Base-by-base conservation (phyloP, 2,113 vertebrate genomes). In the Odontesthes bonariensis region DNA sequence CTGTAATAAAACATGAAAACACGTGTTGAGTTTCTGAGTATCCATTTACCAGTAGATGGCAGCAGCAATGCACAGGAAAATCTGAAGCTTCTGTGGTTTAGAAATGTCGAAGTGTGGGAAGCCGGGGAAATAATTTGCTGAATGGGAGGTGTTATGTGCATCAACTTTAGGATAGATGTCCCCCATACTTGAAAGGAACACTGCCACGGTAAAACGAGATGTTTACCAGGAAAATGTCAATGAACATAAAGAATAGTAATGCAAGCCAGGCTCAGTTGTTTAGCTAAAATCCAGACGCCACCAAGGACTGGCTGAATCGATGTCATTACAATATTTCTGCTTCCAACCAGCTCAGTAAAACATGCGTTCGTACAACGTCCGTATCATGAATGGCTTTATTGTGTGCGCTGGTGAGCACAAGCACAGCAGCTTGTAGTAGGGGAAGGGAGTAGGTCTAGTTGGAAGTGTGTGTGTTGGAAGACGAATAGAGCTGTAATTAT, bases 401-500 rank as follows among this genome's bases (percentile, higher is more conserved):
- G 70, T 87, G 68, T 35, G 61, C 61, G 59, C 70, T 22, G 65
- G 65, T 40, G 70, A 70, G 79, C 14, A 35, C 70, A 85, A 87
- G 80, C 83, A 76, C 87, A 87, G 83, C 81, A 63, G 77, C 72
- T 75, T 8, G 27, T 76, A 20, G 33, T 76, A 20, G 52, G 72
- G 76, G 59, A 80, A 81, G 82, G 73, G 75, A 84, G 77, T 77
- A 13, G 47, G 77, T 79, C 69, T 75, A 71, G 23, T 78, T 75
- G 22, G 70, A 88, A 86, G 66, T 75, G 77, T 86, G 92, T 92
- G 93, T 94, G 86, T 86, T 95, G 93, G 94, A 94, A 94, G 93
- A 93, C 88, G 92, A 94, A 93, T 91, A 89, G 92, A 93, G 92
- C 84, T 86, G 88, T 94, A 90, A 94, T 94, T 94, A 94, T 94